These are phyloP conservation scores for Clarias platycephalus DNA, from an alignment of 2,797 vertebrate genomes.

Conservation along the genomic window DNA sequence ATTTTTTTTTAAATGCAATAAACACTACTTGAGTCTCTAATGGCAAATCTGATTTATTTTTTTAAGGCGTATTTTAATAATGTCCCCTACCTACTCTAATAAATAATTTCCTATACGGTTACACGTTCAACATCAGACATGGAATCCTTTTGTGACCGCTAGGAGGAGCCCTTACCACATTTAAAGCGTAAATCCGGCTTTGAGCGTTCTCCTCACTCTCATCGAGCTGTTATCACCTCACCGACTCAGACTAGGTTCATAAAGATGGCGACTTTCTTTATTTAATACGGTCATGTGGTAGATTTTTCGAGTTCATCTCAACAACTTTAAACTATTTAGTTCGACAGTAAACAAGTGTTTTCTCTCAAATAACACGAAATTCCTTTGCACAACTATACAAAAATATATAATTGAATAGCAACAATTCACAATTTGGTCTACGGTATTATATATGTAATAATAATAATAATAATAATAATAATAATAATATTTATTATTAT, in stretches of 20 bases:
- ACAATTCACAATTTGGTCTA: background rate
- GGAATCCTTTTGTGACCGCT: background rate
- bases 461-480: background rate
- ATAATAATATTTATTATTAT: background rate
- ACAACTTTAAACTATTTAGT: background rate
- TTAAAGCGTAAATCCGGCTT: background rate
- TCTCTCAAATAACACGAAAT: background rate
- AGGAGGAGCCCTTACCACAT: slow-evolving; percentile 22
- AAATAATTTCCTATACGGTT: background rate
- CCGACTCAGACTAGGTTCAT: slow-evolving; percentile 32
- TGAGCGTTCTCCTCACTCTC: background rate
- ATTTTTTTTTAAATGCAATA: background rate
- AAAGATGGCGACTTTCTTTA: slow-evolving; percentile 40
- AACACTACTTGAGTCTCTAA: background rate
- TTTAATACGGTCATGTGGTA: slow-evolving; percentile 11
- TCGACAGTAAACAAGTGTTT: background rate
- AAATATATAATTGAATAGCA: background rate
- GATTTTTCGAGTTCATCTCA: background rate
- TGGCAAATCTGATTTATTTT: background rate
- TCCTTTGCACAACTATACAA: background rate
- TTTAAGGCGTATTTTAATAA: background rate
- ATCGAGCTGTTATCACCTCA: slow-evolving; percentile 22
- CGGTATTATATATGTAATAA: background rate
- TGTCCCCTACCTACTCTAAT: no score
- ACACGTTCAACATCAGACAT: background rate